Evolutionary conservation across 2,797 vertebrate species (phyloP), one percentile per base, ranked within the genome.

Genomic region (Gadopsis marmoratus): DNA sequence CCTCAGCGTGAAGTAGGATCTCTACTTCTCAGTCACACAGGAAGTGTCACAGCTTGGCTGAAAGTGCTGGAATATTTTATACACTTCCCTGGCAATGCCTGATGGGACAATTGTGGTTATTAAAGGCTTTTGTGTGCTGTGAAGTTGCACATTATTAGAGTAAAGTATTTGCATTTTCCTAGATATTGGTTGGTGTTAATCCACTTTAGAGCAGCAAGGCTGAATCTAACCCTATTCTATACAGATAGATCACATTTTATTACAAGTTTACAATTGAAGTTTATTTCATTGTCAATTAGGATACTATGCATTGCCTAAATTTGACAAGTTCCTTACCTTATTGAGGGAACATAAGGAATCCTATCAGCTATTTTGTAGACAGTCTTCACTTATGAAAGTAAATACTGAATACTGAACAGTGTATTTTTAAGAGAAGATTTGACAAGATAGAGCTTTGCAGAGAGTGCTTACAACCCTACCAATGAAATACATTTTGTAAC

Each of bases 1-100:
- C 63, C 89, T 76, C 86, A 71, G 89, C 39, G 12, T 89, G 91
- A 88, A 87, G 83, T 82, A 78, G 55, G 61, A 51, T 83, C 73
- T 86, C 65, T 56, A 58, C 73, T 88, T 88, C 79, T 79, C 75
- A 87, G 69, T 84, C 41, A 66, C 78, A 90, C 71, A 90, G 91
- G 91, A 91, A 91, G 86, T 85, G 70, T 87, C 73, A 54, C 83
- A 85, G 78, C 74, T 88, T 81, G 84, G 78, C 76, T 81, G 51
- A 80, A 71, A 83, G 61, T 8, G 51, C 45, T 73, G 69, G 73
- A 76, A 83, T 82, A 65, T 71, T 86, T 88, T 87, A 51, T 35
- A 2, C 71, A 54, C 47, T 75, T n/a, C 73, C 66, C 58, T 88
- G 79, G 78, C 31, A 54, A 86, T 67, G 80, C 35, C 39, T 62